A percentile compares a stretch with the other conserved stretches of the same genome.
Evolutionary conservation across 2,113 vertebrate species (phyloP).

Genomic region (Ailurus styani): DNA sequence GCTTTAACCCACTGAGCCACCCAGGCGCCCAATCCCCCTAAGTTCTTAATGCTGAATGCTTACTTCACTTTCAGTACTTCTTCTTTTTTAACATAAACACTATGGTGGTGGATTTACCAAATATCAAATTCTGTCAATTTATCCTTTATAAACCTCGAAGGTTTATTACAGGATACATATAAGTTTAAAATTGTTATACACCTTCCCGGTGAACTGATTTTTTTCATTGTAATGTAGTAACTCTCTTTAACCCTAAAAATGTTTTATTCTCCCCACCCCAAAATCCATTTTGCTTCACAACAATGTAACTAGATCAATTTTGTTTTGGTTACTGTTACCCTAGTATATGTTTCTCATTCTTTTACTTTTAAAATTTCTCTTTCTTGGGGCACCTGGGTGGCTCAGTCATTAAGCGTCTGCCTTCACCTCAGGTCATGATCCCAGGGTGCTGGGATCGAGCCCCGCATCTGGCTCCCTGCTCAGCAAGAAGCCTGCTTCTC

Average conservation of each 20-base stretch:
- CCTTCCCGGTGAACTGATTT: neutral
- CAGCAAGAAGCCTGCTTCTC: too few relatives aligned
- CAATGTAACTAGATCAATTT: neutral
- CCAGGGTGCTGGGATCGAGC: too few relatives aligned
- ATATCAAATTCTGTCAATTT: neutral
- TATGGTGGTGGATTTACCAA: neutral
- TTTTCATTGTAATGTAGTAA: neutral
- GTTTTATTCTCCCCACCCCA: neutral
- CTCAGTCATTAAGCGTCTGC: too few relatives aligned
- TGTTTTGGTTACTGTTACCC: neutral
- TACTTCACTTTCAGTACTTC: neutral
- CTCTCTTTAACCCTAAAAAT: neutral
- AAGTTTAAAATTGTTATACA: neutral
- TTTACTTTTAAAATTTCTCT: neutral
- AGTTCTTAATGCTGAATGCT: neutral
- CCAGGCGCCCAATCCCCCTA: too few relatives aligned
- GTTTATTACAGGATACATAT: neutral
- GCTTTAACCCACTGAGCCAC: too few relatives aligned
- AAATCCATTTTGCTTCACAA: neutral
- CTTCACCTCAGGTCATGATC: too few relatives aligned
- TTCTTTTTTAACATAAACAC: neutral
- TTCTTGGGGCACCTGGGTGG: too few relatives aligned
- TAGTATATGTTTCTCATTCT: neutral
- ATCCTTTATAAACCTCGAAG: neutral
- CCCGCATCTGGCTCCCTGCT: too few relatives aligned